Evolutionary conservation across 92 coral and sea anemone species (phyloP), one percentile per base, ranked within the genome.

Genomic region (Zoanthus gigantus): DNA sequence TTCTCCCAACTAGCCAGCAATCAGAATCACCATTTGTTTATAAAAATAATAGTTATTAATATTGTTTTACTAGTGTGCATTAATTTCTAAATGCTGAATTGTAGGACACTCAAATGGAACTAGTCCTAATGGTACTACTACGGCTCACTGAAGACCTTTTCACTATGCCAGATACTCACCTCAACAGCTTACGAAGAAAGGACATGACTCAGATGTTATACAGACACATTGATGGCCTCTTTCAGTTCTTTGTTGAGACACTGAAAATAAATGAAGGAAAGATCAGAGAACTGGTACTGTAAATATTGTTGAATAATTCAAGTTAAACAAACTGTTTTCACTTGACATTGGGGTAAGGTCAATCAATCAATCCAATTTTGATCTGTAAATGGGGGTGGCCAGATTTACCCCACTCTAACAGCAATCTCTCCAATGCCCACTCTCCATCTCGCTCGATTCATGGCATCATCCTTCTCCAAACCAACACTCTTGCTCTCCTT

Each of bases 91-190:
- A 50, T 74, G 37, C 8, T 76, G 28, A 52, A 29, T 57, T 63
- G 2, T 78, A 96, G 99, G 92, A 92, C 16, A 88, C 93, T 52
- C 99, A 96, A 79, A 87, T 93, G 34, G 98, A 95, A 50, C 89
- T 94, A 15, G 98, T 95, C 17, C 91, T 96, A 5, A 92, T 95
- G 92, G 88, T 94, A 46, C 90, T 96, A 5, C 83, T 96, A 28
- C 98, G 96, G 5, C 92, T 96, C 17, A 98, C 98, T 12, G 99
- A 96, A 78, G 99, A 96, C 47, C 90, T 91, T 60, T 90, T 93
- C 53, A 90, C 89, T 14, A 92, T 94, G 95, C 85, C 85, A 65
- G 99, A 93, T 72, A 84, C 85, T 72, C 91, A 96, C 72, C 93
- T 96, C 13, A 94, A 94, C 13, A 72, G 86, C 15, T 75, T 74